A percentile compares a stretch with the other conserved stretches of the same genome.
phyloP scores from a whole-genome alignment of 2,113 vertebrate genomes.

The Gnathonemus echidnorhynchus region DNA sequence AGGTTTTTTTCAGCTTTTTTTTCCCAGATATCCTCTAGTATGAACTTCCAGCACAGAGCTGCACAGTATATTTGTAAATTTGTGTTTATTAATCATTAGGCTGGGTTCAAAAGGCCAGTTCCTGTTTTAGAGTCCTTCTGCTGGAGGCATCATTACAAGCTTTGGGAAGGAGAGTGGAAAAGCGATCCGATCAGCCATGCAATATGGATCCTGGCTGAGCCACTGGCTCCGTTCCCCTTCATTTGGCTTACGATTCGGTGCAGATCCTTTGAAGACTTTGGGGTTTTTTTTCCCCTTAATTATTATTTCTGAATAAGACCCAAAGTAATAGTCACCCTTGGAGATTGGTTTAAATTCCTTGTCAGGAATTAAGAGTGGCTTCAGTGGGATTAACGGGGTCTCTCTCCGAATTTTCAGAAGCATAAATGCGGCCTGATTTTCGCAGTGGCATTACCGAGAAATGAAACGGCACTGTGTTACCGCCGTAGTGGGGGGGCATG shows the following conservation, averaged over 20 bases:
- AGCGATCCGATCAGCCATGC: not conserved
- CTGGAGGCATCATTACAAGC: not conserved
- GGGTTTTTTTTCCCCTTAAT: not conserved
- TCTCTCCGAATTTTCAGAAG: conserved; percentile 26
- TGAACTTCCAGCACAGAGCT: not conserved
- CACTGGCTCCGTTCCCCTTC: not conserved
- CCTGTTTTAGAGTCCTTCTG: not conserved
- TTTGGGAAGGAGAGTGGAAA: not conserved
- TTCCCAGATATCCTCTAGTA: not conserved
- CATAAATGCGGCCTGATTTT: conserved; percentile 37
- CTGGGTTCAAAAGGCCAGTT: not conserved
- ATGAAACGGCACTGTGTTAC: conserved; percentile 18
- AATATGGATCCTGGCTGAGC: not conserved
- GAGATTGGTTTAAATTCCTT: not conserved
- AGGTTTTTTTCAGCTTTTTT: not conserved
- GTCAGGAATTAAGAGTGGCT: not conserved
- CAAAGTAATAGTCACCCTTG: not conserved
- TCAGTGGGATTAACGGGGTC: conserved; percentile 2
- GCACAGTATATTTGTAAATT: not conserved
- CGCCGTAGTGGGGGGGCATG: conserved; percentile 18
- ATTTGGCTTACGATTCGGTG: not conserved
- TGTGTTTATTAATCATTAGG: not conserved
- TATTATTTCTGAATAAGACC: conserved; percentile 11
- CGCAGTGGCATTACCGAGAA: not conserved
- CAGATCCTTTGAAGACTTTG: not conserved